phyloP scores from a whole-genome alignment of 1,140 invertebrate species.

The Drosophila suzukii region DNA sequence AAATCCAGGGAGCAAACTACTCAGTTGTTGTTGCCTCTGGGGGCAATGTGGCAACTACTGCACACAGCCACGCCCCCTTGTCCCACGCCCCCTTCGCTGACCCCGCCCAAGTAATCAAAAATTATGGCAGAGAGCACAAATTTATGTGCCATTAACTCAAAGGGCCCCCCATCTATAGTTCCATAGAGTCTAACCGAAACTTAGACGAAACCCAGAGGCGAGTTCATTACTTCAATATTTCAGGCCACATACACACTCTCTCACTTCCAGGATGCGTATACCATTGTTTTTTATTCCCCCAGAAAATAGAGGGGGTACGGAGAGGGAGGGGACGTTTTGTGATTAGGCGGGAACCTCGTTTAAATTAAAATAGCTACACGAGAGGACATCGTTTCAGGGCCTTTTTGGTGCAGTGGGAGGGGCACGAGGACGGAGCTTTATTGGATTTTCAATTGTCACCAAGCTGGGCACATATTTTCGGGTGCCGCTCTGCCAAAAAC shows the following conservation, averaged over 20 bases:
- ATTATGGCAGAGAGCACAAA: slow-evolving; percentile 70
- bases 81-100: slow-evolving; percentile 4
- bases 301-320: not conserved
- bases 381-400: slow-evolving; percentile 26
- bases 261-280: slow-evolving; percentile 50
- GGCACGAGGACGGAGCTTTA: slow-evolving; percentile 49
- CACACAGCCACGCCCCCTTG: slow-evolving; percentile 12
- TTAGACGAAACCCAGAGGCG: slow-evolving; percentile 51
- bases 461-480: slow-evolving; percentile 69
- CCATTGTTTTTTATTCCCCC: slow-evolving; percentile 47
- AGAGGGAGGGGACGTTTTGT: slow-evolving; percentile 39
- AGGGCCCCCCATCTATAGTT: slow-evolving; percentile 23
- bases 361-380: slow-evolving; percentile 80
- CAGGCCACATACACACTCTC: slow-evolving; percentile 51
- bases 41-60: slow-evolving; percentile 44
- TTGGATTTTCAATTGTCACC: slow-evolving; percentile 83
- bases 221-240: slow-evolving; percentile 82
- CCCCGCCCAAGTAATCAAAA: slow-evolving; percentile 78
- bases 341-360: slow-evolving; percentile 76
- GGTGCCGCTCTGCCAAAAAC: slow-evolving; percentile 37
- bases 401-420: not conserved
- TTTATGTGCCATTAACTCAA: slow-evolving; percentile 81
- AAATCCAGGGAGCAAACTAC: slow-evolving; percentile 55
- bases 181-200: slow-evolving; percentile 18
- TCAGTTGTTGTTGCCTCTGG: slow-evolving; percentile 46